Base-by-base conservation (phyloP, 2,797 vertebrate genomes). In the Micrastur ruficollis region DNA sequence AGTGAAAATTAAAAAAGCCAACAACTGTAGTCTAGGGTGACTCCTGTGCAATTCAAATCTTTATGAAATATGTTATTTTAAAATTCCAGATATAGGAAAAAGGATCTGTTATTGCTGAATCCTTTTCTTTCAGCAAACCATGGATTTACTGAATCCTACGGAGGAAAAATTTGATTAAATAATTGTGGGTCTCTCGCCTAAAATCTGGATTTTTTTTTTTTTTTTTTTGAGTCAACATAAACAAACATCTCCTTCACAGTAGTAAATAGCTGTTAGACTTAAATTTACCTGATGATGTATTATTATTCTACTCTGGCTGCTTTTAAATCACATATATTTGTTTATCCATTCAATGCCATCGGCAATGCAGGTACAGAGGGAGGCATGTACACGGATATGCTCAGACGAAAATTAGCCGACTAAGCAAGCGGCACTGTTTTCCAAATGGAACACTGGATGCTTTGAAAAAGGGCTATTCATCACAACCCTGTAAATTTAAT, bases 321-420 rank as follows among this genome's bases (percentile, higher is more conserved):
- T 91, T 40, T 92, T 27, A 66, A 81, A 49, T 61, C 5, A 4
- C 56, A 27, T 15, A 0, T 53, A 3, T 23, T 42, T 93, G 26
- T 81, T 76, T 42, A 29, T n/a, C n/a, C 49, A 74, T 66, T 70
- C 44, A 27, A 44, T 58, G 75, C 29, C 36, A 8, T 36, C 70
- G 93, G 58, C 71, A 15, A 59, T 56, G 73, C 92, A 98, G 98
- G 95, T 95, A 81, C 90, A 92, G 94, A 94, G 94, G 97, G 71
- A 90, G 62, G 53, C 94, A 96, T 14, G 3, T 56, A 49, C 97
- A 96, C 23, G 96, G 97, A 42, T 85, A 42, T 1, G 58, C 49
- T 53, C 97, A 94, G 79, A 5, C 89, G 78, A 97, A 96, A 86
- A 93, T 47, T 11, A 90, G 72, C 26, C 50, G 81, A 18, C 86